phyloP scores from a whole-genome alignment of 2,888 invertebrate species.

The Heteropelma amictum region DNA sequence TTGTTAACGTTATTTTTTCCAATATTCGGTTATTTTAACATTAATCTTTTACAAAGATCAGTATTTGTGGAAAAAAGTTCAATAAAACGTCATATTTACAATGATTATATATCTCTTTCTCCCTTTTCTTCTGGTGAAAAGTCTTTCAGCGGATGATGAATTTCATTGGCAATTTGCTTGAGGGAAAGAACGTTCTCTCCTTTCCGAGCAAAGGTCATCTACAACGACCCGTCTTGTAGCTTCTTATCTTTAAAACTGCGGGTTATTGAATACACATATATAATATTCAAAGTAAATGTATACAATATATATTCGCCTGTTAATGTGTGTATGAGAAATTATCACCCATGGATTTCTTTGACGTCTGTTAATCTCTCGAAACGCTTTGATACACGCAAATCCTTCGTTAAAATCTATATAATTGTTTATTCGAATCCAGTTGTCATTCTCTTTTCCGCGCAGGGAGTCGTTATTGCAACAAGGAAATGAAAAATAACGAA shows the following conservation, averaged over 20 bases:
- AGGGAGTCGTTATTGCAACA: no score
- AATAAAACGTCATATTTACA: slow-evolving; percentile 35
- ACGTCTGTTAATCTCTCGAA: slow-evolving; percentile 15
- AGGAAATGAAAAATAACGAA: no score
- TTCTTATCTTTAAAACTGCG: slow-evolving; percentile 67
- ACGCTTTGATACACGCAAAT: background rate
- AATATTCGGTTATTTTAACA: background rate
- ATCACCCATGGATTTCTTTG: slow-evolving; percentile 25
- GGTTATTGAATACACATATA: slow-evolving; percentile 71
- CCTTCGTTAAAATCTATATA: background rate
- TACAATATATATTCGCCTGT: slow-evolving; percentile 4
- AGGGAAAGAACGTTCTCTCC: slow-evolving; percentile 31
- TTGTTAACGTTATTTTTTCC: background rate
- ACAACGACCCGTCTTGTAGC: slow-evolving; percentile 67
- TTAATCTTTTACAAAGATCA: background rate
- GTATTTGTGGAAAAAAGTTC: slow-evolving; percentile 4
- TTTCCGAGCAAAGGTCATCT: slow-evolving; percentile 68
- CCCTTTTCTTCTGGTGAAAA: slow-evolving; percentile 35
- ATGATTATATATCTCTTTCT: slow-evolving; percentile 1
- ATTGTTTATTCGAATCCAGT: slow-evolving; percentile 47
- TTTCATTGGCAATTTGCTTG: slow-evolving; percentile 39
- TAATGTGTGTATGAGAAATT: background rate
- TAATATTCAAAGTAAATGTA: slow-evolving; percentile 15
- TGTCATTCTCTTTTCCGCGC: background rate
- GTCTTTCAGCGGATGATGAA: slow-evolving; percentile 35